Base-by-base conservation (phyloP, 2,797 vertebrate species). In the Etheostoma perlongum region DNA sequence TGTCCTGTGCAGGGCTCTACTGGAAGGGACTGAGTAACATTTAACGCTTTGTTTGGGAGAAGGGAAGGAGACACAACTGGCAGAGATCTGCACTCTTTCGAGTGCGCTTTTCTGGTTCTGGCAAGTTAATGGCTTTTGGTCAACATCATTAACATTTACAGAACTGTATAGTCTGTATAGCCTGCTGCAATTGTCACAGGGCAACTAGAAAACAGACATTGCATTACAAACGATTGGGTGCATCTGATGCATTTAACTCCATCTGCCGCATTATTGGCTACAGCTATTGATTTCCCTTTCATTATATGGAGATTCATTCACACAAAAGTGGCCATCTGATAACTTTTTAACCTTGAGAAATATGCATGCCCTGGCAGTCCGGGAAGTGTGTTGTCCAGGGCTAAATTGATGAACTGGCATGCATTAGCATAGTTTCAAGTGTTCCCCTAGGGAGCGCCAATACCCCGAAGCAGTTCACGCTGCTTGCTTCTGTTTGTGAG, bases 281-380 rank as follows among this genome's bases (percentile, higher is more conserved):
- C 81, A 79, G 79, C 69, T 84, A 90, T 92, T 88, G 89, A 91
- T 92, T 92, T 89, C 73, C 64, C 78, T 90, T 88, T 89, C 89
- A 89, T 87, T 84, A 90, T 90, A 90, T 91, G 87, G 85, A 90
- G 86, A 92, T 92, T 89, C 83, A 90, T 89, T 89, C 85, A 74
- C 81, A 83, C 76, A 84, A 62, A 87, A 87, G 78, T 61, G 70
- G 68, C 73, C 77, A 73, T 86, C 80, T 78, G 85, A 71, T 66
- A 86, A 91, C 90, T 90, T 84, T 90, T 91, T 93, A 91, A 94
- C 93, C 92, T 94, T 95, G 93, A 88, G 79, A 82, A 92, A 92
- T 88, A 88, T 91, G 89, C 90, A 87, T 81, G 78, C 46, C 67
- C 61, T 78, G 67, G 79, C 88, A 85, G 90, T 72, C 83, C 83